Percentiles rank a stretch among this genome's conserved stretches.
phyloP scores from a whole-genome alignment of 2,113 vertebrate genomes.

The Regulus satrapa region DNA sequence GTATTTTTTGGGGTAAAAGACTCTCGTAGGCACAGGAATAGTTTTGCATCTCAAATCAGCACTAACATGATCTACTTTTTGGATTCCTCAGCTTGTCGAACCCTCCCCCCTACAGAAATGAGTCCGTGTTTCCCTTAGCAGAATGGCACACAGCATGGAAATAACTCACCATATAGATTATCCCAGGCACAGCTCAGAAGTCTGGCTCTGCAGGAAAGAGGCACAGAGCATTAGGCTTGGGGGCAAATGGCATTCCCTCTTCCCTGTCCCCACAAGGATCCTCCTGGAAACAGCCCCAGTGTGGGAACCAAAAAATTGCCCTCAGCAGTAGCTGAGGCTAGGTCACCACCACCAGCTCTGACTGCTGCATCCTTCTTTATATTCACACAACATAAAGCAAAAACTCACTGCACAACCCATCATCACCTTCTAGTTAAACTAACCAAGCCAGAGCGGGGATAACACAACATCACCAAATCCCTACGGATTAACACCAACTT shows the following conservation, averaged over 20 bases:
- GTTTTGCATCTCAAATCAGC: accelerated
- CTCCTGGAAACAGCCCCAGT: not conserved
- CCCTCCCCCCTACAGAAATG: not conserved
- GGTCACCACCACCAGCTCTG: accelerated
- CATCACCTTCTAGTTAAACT: not conserved
- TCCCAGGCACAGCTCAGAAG: not conserved
- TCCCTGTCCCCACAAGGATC: not conserved
- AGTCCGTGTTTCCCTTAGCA: accelerated
- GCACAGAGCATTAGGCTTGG: accelerated
- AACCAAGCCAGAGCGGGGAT: not conserved
- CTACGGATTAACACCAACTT: accelerated
- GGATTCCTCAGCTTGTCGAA: not conserved
- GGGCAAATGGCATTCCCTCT: accelerated
- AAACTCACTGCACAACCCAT: not conserved
- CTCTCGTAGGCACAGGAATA: not conserved
- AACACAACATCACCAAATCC: not conserved
- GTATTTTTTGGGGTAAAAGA: not conserved
- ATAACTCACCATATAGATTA: not conserved
- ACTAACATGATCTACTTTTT: accelerated
- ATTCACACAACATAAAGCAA: not conserved
- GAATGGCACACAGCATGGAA: accelerated
- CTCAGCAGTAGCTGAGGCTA: not conserved
- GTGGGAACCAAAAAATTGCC: not conserved
- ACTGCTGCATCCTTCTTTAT: accelerated
- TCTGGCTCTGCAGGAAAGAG: constrained; percentile 15